Base-by-base conservation (phyloP, 2,113 vertebrate species). In the Xerus inauris region DNA sequence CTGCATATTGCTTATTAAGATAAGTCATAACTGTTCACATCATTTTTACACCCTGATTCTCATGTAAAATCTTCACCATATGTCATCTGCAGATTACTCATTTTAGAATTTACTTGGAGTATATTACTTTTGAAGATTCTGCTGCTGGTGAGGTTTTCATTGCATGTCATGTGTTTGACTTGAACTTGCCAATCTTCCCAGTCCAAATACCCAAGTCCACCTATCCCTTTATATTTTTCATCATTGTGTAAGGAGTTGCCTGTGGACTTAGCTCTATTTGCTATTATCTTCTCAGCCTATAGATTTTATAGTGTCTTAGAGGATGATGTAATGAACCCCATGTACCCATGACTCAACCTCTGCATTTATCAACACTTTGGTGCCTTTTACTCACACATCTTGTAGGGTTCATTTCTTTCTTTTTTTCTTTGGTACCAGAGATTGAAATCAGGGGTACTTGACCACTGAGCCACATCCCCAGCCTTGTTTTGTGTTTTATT, bases 51-150 rank as follows among this genome's bases (percentile, higher is more conserved):
- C 64, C 82, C 62, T 45, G 30, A 35, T 84, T 93, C 47, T 82
- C 40, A 40, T 35, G 38, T 65, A 40, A 28, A 57, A 35, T 83
- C 49, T 12, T 91, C 42, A 87, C 57, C 22, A 12, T 38, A 59
- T 93, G 89, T 51, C 47, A 62, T 62, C 82, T 42, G 40, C 17
- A 38, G 13, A 38, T 80, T 28, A 73, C 64, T 79, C 82, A 57
- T 64, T 93, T 80, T 87, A 82, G 82, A 83, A 71, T 90, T 76
- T 73, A 59, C 57, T 91, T 94, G 73, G 76, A 85, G 14, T 85
- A 24, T 72, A 26, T 87, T 69, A 30, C 38, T 92, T 94, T 80
- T 84, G 57, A 80, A 88, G 57, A 35, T 73, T 90, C 69, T 91
- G 1, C 10, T 73, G 67, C 51, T 40, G 32, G 16, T 80, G 84